These are phyloP conservation scores for Thalpophila matura DNA, from an alignment of 2,888 invertebrate species.

Conservation along the genomic window DNA sequence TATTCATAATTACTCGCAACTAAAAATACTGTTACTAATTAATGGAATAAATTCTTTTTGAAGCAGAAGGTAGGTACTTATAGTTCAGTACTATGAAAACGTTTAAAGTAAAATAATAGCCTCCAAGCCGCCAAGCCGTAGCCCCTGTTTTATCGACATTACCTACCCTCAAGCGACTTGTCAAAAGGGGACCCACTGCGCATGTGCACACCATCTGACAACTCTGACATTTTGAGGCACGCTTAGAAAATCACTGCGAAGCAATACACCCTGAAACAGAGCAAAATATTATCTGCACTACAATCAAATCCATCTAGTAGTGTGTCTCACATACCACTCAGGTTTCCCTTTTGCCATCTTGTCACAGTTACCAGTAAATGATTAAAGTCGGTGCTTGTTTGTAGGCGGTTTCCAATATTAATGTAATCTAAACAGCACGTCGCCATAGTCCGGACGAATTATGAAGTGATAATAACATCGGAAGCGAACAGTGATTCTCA, in stretches of 20 bases:
- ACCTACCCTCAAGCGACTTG: constrained; percentile 67
- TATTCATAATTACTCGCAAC: constrained; percentile 12
- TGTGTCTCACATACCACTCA: constrained; percentile 41
- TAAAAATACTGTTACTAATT: constrained; percentile 21
- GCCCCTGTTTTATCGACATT: constrained; percentile 82
- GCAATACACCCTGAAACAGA: constrained; percentile 75
- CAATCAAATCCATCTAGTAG: constrained; percentile 41
- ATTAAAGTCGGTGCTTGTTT: constrained; percentile 62
- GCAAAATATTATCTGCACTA: constrained; percentile 65
- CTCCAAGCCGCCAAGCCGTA: background rate
- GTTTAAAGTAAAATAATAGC: too few relatives aligned
- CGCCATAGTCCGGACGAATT: constrained; percentile 78
- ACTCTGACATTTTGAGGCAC: constrained; percentile 79
- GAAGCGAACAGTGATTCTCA: constrained; percentile 62
- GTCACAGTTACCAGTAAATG: constrained; percentile 41
- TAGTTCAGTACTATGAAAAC: too few relatives aligned
- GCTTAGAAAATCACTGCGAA: constrained; percentile 80
- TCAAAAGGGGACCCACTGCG: constrained; percentile 76
- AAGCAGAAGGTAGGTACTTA: too few relatives aligned
- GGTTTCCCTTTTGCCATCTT: constrained; percentile 22
- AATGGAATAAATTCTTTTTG: background rate
- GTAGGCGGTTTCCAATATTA: constrained; percentile 65
- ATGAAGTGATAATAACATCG: constrained; percentile 67
- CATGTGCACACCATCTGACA: constrained; percentile 82
- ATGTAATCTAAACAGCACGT: constrained; percentile 70